Evolutionary conservation across 2,888 invertebrate genomes (phyloP), one percentile per base, ranked within the genome.

Genomic region (Dasysyrphus tricinctus): DNA sequence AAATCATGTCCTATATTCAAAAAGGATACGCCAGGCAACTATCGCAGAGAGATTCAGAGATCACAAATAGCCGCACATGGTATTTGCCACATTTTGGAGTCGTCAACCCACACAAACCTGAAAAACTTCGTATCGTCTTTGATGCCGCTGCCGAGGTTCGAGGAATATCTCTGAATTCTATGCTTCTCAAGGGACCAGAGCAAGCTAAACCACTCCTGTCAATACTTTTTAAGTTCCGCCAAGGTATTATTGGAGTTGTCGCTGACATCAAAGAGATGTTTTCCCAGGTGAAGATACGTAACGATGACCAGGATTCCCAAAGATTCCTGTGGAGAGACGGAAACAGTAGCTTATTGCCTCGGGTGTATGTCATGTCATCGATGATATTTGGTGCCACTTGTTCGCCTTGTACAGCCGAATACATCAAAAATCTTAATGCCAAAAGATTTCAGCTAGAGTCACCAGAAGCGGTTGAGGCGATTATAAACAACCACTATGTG

Each of bases 1-100:
- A 88, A 73, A 88, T 42, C 7, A 14, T 42, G 12, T 42, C 42
- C 8, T 49, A 49, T 19, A 19, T 49, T 9, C 47, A 49, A 49
- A 49, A 49, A 9, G 47, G 19, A 8, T 49, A 49, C 8, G 47
- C 19, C 47, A 49, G 19, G 8, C 8, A 49, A 49, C 16, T 49
- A 49, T 49, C n/a, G 44, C 44, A 3, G 3, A 5, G n/a, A 16
- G 47, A 49, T 2, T n/a, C 19, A 49, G 3, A 16, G 9, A 6
- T 49, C 1, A 49, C 4, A 19, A 7, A 19, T 9, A 16, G 19
- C 9, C 47, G 19, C 19, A 49, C 47, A 6, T 49, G 47, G 47
- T 49, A 49, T 19, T 88, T 49, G 3, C 49, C 49, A 49, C 49
- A 49, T 19, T 49, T 49, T 11, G 49, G 49, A 49, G 19, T 49